phyloP scores from a whole-genome alignment of 2,888 invertebrate genomes.

The Torymus texanus region DNA sequence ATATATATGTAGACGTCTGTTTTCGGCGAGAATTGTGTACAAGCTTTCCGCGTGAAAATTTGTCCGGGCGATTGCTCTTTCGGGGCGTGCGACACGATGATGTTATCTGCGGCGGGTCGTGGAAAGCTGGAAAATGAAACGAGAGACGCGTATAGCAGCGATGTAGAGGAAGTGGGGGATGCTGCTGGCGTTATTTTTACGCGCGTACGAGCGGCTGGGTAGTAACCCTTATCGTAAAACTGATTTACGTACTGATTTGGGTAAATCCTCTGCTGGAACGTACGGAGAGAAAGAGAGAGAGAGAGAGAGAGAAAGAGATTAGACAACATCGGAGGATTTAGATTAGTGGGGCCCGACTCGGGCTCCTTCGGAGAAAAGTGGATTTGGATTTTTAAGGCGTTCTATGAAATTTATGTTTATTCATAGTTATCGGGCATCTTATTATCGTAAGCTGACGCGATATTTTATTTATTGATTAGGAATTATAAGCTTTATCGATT shows the following conservation, averaged over 20 bases:
- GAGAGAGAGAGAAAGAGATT: slow-evolving; percentile 26
- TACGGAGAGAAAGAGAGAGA: not conserved
- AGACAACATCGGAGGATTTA: slow-evolving; percentile 34
- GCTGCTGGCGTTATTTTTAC: slow-evolving; percentile 13
- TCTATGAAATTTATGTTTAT: no score
- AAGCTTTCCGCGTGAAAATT: slow-evolving; percentile 28
- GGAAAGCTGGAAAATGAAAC: slow-evolving; percentile 14
- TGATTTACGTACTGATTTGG: slow-evolving; percentile 39
- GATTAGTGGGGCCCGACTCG: slow-evolving; percentile 12
- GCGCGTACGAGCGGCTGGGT: not conserved
- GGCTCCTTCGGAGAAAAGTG: not conserved
- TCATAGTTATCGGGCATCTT: no score
- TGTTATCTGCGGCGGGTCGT: not conserved
- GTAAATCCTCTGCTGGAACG: slow-evolving; percentile 9
- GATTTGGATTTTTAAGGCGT: slow-evolving; percentile 1
- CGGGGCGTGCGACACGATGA: not conserved
- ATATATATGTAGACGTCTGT: no score
- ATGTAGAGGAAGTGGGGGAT: no score
- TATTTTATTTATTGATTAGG: no score
- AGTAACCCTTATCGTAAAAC: slow-evolving; percentile 35
- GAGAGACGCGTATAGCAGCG: not conserved
- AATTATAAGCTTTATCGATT: no score
- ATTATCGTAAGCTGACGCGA: no score
- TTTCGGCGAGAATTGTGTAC: no score
- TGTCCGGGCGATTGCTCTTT: slow-evolving; percentile 38